Conservation (phyloP, 2,797 vertebrate species). For the Crocidura indochinensis region DNA sequence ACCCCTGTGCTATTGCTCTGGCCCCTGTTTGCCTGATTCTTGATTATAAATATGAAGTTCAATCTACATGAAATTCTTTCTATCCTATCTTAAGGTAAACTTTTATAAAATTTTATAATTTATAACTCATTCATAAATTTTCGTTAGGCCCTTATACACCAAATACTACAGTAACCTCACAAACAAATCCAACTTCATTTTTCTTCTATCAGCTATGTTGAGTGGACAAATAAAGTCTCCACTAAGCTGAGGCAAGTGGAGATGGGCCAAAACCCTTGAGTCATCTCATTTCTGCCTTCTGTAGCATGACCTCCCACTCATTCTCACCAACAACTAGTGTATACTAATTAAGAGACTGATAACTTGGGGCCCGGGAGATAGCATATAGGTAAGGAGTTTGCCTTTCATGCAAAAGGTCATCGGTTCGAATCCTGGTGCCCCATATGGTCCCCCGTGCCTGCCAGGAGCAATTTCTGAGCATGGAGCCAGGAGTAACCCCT, state of each 20-base stretch:
- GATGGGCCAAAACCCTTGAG: not conserved
- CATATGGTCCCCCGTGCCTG: too few species aligned
- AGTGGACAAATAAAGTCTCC: not conserved
- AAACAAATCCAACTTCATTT: slow-evolving; percentile 32
- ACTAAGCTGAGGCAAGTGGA: slow-evolving; percentile 12
- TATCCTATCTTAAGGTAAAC: slow-evolving; percentile 35
- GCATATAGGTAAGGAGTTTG: too few species aligned
- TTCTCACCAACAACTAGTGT: not conserved
- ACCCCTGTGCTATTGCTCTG: too few species aligned
- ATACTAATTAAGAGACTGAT: not conserved
- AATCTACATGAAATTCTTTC: not conserved
- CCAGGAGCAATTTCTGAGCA: too few species aligned
- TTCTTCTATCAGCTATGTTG: not conserved
- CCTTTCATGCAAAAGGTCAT: too few species aligned
- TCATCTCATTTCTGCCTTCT: not conserved
- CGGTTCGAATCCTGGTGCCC: too few species aligned
- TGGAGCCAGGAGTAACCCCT: too few species aligned
- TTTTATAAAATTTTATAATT: slow-evolving; percentile 53
- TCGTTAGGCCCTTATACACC: not conserved
- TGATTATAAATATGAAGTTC: slow-evolving; percentile 16
- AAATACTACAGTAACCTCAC: not conserved
- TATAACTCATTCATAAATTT: not conserved
- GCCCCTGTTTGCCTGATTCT: not conserved
- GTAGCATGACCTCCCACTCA: not conserved
- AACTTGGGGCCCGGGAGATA: too few species aligned